Conservation (phyloP, 2,888 invertebrate genomes). For the Ectemnius cavifrons region DNA sequence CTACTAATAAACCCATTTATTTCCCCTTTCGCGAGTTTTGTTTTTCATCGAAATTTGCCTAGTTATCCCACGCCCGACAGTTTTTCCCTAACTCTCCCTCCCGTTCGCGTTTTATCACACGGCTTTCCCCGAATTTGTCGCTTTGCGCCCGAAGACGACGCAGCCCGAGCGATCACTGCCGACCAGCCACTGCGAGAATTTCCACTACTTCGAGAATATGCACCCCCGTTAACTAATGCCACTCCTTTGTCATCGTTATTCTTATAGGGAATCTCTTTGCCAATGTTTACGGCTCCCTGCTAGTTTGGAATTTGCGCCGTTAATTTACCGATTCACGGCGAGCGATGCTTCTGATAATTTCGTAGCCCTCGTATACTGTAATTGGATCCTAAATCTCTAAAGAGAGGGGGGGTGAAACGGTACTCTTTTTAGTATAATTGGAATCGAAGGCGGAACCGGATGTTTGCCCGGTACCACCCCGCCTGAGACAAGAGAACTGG, state of each 20-base stretch:
- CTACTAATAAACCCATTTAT: conserved; percentile 1
- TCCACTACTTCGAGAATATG: not conserved
- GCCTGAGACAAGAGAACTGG: no score
- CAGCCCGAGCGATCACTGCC: conserved; percentile 7
- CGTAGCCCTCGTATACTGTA: no score
- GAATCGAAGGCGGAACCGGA: no score
- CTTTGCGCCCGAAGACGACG: not conserved
- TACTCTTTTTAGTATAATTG: conserved; percentile 14
- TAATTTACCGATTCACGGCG: no score
- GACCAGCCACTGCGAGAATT: not conserved
- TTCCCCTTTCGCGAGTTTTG: conserved; percentile 29
- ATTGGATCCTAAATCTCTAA: no score
- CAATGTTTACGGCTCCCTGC: not conserved
- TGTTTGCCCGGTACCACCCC: no score
- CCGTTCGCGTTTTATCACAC: conserved; percentile 4
- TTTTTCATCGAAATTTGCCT: conserved; percentile 39
- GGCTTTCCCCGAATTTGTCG: conserved; percentile 5
- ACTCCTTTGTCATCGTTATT: not conserved
- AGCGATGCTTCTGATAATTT: not conserved
- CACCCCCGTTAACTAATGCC: not conserved
- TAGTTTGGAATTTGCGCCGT: no score
- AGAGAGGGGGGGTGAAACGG: no score
- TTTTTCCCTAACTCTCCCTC: conserved; percentile 9
- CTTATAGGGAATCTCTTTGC: no score
- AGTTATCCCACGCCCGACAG: conserved; percentile 26